A percentile compares a stretch with the other conserved stretches of the same genome.
phyloP scores from a whole-genome alignment of 2,113 vertebrate genomes.

The Alethe diademata region DNA sequence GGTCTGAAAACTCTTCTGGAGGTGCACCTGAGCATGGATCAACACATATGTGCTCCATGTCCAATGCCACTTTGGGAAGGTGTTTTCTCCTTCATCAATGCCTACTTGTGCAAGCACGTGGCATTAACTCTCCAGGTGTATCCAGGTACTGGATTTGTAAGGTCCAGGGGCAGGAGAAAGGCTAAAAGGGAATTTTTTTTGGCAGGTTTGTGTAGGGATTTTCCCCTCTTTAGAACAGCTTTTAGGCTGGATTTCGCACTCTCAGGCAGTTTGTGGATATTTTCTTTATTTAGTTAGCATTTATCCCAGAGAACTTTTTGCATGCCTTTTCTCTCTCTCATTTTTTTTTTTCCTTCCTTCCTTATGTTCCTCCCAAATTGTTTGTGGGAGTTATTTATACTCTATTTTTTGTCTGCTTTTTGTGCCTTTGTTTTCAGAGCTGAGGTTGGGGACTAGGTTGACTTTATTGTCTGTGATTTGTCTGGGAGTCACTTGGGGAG shows the following conservation, averaged over 20 bases:
- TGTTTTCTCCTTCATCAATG: rapidly evolving
- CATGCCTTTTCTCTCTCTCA: neutral
- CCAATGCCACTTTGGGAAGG: rapidly evolving
- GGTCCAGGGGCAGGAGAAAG: neutral
- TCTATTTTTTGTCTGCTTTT: neutral
- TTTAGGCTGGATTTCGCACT: neutral
- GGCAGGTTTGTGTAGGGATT: neutral
- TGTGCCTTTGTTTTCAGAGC: neutral
- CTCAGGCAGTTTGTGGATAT: neutral
- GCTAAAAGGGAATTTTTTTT: neutral
- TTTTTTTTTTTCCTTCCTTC: neutral
- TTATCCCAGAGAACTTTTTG: neutral
- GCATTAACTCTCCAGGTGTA: neutral
- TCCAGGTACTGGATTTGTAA: neutral
- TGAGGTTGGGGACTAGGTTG: neutral
- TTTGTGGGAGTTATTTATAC: neutral
- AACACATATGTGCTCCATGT: rapidly evolving
- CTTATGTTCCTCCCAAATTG: too few species aligned
- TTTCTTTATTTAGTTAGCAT: neutral
- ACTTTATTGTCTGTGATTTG: neutral
- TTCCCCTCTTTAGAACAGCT: neutral
- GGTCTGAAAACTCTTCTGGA: neutral
- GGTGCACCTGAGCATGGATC: rapidly evolving
- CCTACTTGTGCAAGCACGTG: rapidly evolving
- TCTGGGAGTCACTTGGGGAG: neutral